Evolutionary conservation across 2,888 invertebrate species (phyloP).

Genomic region (Saturnia pavonia): DNA sequence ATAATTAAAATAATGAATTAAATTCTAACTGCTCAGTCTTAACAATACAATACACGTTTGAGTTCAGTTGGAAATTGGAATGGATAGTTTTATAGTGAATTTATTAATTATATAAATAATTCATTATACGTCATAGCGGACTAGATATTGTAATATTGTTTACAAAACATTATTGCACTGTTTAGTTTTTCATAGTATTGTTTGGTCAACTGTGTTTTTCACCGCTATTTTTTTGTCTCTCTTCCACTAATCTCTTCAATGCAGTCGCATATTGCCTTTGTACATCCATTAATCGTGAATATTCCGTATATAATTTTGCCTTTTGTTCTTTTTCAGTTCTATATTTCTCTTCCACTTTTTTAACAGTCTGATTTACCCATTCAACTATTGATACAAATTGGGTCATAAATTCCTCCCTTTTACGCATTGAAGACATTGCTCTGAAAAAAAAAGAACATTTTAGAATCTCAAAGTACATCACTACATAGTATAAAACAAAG

Average conservation of each 20-base stretch:
- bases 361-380: conserved; percentile 92
- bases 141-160: conserved; percentile 16
- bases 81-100: neutral
- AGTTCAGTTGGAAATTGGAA: conserved; percentile 21
- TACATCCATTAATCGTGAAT: conserved; percentile 68
- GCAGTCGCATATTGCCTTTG: conserved; percentile 75
- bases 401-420: conserved; percentile 93
- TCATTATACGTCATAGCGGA: conserved; percentile 7
- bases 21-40: conserved; percentile 57
- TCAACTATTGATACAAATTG: conserved; percentile 95
- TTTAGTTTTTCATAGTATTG: neutral
- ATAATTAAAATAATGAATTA: neutral
- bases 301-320: conserved; percentile 59
- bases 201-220: conserved; percentile 14
- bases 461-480: neutral
- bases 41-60: conserved; percentile 38
- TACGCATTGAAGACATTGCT: conserved; percentile 90
- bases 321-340: conserved; percentile 65
- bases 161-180: conserved; percentile 14
- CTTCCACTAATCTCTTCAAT: conserved; percentile 65
- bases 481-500: too few species aligned
- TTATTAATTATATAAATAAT: neutral
- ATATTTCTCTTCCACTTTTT: conserved; percentile 85
- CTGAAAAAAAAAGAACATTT: conserved; percentile 62
- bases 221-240: conserved; percentile 55